Base-by-base conservation (phyloP, 2,888 invertebrate species). In the Spisula subtruncata region DNA sequence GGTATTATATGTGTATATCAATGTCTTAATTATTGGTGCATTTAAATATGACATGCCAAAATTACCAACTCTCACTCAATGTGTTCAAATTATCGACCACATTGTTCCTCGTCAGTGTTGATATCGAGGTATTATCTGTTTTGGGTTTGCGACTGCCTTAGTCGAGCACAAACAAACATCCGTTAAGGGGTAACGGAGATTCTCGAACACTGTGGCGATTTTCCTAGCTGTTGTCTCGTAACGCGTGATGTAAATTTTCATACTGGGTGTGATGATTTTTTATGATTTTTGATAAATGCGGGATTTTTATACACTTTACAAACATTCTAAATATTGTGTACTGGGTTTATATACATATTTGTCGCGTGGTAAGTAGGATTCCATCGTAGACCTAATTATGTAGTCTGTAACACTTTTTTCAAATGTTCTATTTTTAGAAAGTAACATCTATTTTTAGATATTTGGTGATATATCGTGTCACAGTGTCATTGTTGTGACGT, bases 401-500 rank as follows among this genome's bases (percentile, higher is more conserved):
- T 89, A 81, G 89, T 89, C 54, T 87, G 89, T 87, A 82, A 83
- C 80, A 85, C 75, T 86, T 82, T 75, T 75, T 46, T 79, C 54
- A 86, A 85, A 81, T 89, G 84, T 87, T 87, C 87, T 89, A 87
- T 89, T 91, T 91, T 85, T 89, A 89, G 87, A 89, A 89, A 56
- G 80, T 89, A 85, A 87, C 75, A 90, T 88, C 91, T 90, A 91
- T 91, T 91, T 91, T 89, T 91, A 88, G 87, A 89, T 82, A 87
- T 83, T 54, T 60, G 71, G 85, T 87, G 87, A 85, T 88, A 60
- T 83, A 54, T 80, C 85, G 66, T 90, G 90, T 92, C 92, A 92
- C 92, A 92, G 87, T 90, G 81, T 92, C 46, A 81, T 85, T 92
- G 92, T 92, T 83, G 92, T 92, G 91, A 90, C 91, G 91, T 91